phyloP scores from a whole-genome alignment of 2,888 invertebrate species.

The Leptothorax acervorum region DNA sequence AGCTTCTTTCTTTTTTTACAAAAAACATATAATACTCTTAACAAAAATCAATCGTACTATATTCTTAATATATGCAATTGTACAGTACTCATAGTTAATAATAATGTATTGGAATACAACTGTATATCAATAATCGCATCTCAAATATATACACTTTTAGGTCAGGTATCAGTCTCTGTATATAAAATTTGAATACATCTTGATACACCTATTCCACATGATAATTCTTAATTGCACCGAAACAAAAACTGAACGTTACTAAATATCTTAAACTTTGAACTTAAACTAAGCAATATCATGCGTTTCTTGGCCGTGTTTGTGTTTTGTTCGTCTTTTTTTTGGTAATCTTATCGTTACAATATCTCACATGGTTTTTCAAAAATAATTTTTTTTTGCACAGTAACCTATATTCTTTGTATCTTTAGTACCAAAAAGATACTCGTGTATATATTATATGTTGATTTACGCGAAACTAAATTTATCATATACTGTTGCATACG shows the following conservation, averaged over 20 bases:
- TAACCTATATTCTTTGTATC: conserved; percentile 11
- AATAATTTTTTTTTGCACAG: conserved; percentile 41
- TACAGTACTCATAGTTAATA: conserved; percentile 68
- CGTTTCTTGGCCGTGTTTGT: conserved; percentile 40
- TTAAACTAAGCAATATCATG: conserved; percentile 43
- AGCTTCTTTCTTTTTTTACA: conserved; percentile 77
- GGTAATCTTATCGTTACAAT: conserved; percentile 21
- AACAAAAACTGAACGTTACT: conserved; percentile 37
- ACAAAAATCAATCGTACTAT: conserved; percentile 76
- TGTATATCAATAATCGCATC: conserved; percentile 70
- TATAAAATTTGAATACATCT: conserved; percentile 79
- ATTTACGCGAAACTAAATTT: conserved; percentile 42
- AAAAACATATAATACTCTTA: conserved; percentile 80
- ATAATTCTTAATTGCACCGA: conserved; percentile 48
- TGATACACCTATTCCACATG: conserved; percentile 61
- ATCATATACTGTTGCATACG: conserved; percentile 22
- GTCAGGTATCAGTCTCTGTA: conserved; percentile 82
- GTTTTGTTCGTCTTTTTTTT: conserved; percentile 9
- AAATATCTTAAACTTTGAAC: conserved; percentile 44
- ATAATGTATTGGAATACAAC: conserved; percentile 70
- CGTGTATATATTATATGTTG: conserved; percentile 28
- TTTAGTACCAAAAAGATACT: conserved; percentile 48
- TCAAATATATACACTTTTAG: conserved; percentile 79
- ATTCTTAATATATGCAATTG: conserved; percentile 72
- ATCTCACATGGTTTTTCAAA: conserved; percentile 38